Evolutionary conservation across 2,888 invertebrate species (phyloP).

Genomic region (Drosophila colorata): DNA sequence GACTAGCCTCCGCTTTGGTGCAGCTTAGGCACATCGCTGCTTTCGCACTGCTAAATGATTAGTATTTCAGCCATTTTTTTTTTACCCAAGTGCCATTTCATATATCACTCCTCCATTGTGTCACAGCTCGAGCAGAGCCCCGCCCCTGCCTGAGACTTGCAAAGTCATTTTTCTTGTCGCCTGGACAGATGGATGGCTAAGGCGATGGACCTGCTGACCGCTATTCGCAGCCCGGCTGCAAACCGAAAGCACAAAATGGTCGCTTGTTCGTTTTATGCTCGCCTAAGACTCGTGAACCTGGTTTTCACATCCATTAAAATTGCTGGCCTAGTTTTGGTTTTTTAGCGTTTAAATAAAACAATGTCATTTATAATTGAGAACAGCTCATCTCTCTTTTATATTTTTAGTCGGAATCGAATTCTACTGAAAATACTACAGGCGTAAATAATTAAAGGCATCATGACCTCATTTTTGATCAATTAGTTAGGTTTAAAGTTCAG

Average conservation of each 20-base stretch:
- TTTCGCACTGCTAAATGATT: conserved; percentile 54
- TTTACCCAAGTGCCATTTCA: conserved; percentile 10
- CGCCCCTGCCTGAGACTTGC: not conserved
- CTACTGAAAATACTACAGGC: not conserved
- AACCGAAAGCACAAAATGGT: no score
- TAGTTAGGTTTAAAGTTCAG: no score
- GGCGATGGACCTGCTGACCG: conserved; percentile 1
- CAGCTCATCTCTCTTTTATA: no score
- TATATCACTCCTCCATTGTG: conserved; percentile 58
- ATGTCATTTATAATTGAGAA: no score
- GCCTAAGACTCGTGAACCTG: no score
- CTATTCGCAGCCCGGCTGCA: not conserved
- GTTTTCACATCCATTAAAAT: not conserved
- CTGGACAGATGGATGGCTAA: conserved; percentile 6
- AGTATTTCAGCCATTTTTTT: conserved; percentile 31
- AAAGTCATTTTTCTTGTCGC: conserved; percentile 64
- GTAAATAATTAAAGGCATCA: no score
- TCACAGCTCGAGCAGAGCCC: not conserved
- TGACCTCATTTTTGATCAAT: no score
- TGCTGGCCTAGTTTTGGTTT: not conserved
- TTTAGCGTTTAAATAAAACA: not conserved
- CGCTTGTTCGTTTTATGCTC: not conserved
- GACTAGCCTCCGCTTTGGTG: conserved; percentile 7
- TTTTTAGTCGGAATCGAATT: not conserved
- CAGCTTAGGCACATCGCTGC: not conserved